These are phyloP conservation scores for Phyllotis vaccarum DNA, from an alignment of 2,797 vertebrate species.

Conservation along the genomic window DNA sequence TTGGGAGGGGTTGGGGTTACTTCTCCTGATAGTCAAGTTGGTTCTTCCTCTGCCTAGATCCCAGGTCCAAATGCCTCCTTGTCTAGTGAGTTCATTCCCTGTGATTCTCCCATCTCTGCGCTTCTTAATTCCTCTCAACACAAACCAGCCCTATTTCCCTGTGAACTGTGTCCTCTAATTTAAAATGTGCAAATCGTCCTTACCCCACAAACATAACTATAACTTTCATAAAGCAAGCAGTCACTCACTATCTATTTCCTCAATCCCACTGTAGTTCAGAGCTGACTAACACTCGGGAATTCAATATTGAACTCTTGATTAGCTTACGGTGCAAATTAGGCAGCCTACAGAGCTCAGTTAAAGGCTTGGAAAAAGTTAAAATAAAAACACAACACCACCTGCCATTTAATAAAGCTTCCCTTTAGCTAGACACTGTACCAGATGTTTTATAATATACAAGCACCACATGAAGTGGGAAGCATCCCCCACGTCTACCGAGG, in stretches of 20 bases:
- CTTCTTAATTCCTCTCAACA: background rate
- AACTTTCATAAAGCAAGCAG: slow-evolving; percentile 11
- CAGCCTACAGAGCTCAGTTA: slow-evolving; percentile 32
- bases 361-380: slow-evolving; percentile 54
- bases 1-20: fast-evolving
- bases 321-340: slow-evolving; percentile 44
- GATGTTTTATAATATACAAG: background rate
- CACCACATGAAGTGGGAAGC: background rate
- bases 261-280: background rate
- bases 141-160: background rate
- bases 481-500: background rate
- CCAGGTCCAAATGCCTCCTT: background rate
- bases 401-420: background rate
- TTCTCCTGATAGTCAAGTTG: background rate
- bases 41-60: background rate
- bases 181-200: background rate
- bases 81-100: background rate
- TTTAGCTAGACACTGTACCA: background rate
- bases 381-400: slow-evolving; percentile 1
- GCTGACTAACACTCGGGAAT: slow-evolving; percentile 34
- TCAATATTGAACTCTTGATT: slow-evolving; percentile 55
- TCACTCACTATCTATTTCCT: background rate
- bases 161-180: background rate
- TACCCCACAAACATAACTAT: slow-evolving; percentile 22
- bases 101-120: background rate